Conservation (phyloP, 2,888 invertebrate species). For the Cerastis leucographa region DNA sequence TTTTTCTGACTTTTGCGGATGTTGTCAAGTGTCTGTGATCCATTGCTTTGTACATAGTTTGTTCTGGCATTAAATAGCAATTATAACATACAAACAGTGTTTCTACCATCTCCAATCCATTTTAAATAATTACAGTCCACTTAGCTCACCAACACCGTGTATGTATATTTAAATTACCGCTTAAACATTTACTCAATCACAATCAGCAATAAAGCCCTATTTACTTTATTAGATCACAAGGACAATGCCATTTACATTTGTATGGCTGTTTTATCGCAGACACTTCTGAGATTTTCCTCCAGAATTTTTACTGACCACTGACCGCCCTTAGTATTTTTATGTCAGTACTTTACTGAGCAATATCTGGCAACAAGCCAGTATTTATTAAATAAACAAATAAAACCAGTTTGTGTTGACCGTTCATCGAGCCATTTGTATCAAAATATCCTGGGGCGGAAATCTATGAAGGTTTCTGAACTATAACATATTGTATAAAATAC, state of each 20-base stretch:
- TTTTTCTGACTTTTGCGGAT: no score
- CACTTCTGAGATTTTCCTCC: conserved; percentile 48
- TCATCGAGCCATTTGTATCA: conserved; percentile 33
- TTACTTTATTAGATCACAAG: conserved; percentile 39
- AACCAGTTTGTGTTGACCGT: conserved; percentile 39
- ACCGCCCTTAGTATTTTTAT: conserved; percentile 58
- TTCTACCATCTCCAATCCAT: no score
- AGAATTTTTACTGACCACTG: conserved; percentile 53
- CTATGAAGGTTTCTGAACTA: neutral
- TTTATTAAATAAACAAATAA: conserved; percentile 60
- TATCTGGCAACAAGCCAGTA: conserved; percentile 60
- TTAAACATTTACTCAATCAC: conserved; percentile 13
- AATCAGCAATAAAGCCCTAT: conserved; percentile 35
- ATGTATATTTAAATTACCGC: neutral
- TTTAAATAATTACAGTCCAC: no score
- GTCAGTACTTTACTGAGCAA: conserved; percentile 20
- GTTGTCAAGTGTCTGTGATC: no score
- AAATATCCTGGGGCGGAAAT: conserved; percentile 21
- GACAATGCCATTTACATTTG: conserved; percentile 44
- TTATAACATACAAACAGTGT: no score
- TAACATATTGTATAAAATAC: conserved; percentile 18
- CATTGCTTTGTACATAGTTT: no score
- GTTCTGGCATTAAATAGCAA: no score
- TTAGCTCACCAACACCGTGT: no score
- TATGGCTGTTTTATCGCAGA: conserved; percentile 48